Evolutionary conservation across 1,140 invertebrate species (phyloP).

Genomic region (Schlechtendalia chinensis): DNA sequence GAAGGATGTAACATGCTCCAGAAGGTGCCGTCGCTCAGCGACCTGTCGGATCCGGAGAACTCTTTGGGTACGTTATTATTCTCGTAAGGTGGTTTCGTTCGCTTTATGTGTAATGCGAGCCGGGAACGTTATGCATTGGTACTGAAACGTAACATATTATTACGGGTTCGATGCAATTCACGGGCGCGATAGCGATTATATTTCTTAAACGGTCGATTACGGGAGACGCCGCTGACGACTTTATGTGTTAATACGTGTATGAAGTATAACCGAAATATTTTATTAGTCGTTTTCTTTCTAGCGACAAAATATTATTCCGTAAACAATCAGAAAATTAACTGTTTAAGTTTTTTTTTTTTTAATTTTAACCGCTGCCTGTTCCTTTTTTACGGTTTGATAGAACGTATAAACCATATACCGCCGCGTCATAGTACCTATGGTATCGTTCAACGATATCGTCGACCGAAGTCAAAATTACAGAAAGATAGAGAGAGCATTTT

Average conservation of each 20-base stretch:
- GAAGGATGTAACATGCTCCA: constrained; percentile 64
- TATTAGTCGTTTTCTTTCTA: too few relatives aligned
- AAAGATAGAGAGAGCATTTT: too few relatives aligned
- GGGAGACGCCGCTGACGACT: too few relatives aligned
- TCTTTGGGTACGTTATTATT: constrained; percentile 74
- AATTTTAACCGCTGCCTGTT: background rate
- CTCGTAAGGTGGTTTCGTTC: background rate
- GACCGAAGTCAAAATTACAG: background rate
- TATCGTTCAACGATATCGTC: background rate
- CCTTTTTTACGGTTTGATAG: background rate
- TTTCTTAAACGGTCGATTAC: too few relatives aligned
- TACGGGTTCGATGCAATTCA: background rate
- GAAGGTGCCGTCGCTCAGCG: constrained; percentile 79
- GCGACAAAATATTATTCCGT: too few relatives aligned
- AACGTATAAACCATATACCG: background rate
- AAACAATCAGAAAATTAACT: too few relatives aligned
- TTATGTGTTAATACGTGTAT: too few relatives aligned
- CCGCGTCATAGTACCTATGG: too few relatives aligned
- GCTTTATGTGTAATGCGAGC: background rate
- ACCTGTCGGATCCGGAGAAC: constrained; percentile 77
- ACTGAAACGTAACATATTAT: background rate
- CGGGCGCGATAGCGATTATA: too few relatives aligned
- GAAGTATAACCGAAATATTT: too few relatives aligned
- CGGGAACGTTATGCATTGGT: background rate
- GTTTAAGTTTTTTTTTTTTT: too few relatives aligned